Evolutionary conservation across 2,113 vertebrate species (phyloP).

Genomic region (Chunga burmeisteri): DNA sequence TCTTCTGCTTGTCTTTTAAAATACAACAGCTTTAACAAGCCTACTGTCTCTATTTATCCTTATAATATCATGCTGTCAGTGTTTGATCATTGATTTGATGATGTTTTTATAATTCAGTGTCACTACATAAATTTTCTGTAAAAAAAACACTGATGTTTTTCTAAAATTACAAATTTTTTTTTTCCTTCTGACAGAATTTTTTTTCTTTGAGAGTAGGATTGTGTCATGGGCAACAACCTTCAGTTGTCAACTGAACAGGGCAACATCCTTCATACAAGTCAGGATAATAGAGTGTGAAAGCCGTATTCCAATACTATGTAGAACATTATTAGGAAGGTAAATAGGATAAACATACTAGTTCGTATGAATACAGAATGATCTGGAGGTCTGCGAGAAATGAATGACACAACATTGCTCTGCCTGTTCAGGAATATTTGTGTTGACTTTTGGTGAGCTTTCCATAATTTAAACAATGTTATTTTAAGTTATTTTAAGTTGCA

Average conservation of each 20-base stretch:
- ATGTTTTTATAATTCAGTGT: background rate
- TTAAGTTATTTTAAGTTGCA: background rate
- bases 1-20: background rate
- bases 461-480: background rate
- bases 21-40: background rate
- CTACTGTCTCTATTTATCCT: background rate
- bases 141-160: background rate
- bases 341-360: background rate
- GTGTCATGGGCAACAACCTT: background rate
- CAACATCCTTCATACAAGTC: background rate
- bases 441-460: background rate
- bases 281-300: background rate
- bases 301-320: background rate
- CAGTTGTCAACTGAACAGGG: background rate
- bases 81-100: background rate
- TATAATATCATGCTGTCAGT: background rate
- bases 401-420: background rate
- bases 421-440: background rate
- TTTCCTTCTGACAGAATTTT: background rate
- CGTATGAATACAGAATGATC: background rate
- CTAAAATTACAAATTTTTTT: background rate
- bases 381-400: background rate
- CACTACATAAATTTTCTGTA: background rate
- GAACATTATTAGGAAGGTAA: background rate
- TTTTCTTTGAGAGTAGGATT: background rate